Base-by-base conservation (phyloP, 2,113 vertebrate genomes). In the Rhynchomys soricoides region DNA sequence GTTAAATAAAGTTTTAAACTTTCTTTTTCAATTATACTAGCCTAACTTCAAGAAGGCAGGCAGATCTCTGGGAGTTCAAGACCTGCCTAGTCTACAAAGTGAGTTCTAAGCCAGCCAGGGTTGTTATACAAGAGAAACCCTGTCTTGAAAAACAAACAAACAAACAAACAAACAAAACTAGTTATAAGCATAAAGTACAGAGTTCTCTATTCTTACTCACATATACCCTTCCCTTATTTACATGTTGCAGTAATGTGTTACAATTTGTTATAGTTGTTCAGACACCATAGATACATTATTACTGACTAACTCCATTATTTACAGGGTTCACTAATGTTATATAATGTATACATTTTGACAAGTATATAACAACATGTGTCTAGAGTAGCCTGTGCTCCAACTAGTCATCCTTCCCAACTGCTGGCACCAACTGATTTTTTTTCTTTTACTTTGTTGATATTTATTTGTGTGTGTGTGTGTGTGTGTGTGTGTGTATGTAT, bases 181-280 rank as follows among this genome's bases (percentile, higher is more conserved):
- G 45, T 31, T 93, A 48, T 86, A 45, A 85, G 48, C 17, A 50
- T 64, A 66, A 94, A 83, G 64, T 95, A 40, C 3, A 52, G n/a
- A 82, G 70, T 71, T 90, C 55, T 34, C 11, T 95, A 40, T 59
- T 40, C 62, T 40, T 57, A 17, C 19, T 71, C 74, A 85, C 57
- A 78, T 3, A 77, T 7, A 16, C 31, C 37, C 29, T 13, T 26
- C 55, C 17, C 15, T 94, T 95, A 71, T 82, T 95, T 90, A 87
- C 50, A 87, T 90, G n/a, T 90, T 92, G 17, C 12, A 59, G 31
- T 71, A 45, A 40, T 94, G 3, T 94, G 66, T 1, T 83, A 50
- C 68, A 77, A 95, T 92, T 86, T 91, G 86, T 95, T 96, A 88
- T 5, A 83, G 26, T 86, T 88, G n/a, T 52, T 83, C n/a, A 77